A percentile compares a stretch with the other conserved stretches of the same genome.
Conservation (phyloP, 2,113 vertebrate genomes). For the Tachycineta bicolor region DNA sequence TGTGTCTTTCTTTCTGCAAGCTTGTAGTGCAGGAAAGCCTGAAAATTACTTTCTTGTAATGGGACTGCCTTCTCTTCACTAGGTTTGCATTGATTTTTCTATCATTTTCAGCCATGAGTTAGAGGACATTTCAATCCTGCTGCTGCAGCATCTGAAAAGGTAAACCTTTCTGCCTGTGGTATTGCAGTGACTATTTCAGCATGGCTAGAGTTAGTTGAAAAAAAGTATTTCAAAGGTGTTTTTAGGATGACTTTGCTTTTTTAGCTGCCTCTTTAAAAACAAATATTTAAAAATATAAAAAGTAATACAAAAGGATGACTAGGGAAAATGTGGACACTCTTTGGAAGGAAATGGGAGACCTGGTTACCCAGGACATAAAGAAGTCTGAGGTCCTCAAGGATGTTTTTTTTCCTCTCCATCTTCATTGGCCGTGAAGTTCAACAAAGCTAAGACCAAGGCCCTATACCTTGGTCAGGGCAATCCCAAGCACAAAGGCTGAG, state of each 20-base stretch:
- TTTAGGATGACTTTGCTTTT: neutral
- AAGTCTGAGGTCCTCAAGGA: neutral
- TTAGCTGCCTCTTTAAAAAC: neutral
- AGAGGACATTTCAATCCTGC: neutral
- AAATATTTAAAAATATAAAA: neutral
- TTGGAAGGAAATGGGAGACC: neutral
- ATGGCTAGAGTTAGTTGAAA: neutral
- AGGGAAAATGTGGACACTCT: neutral
- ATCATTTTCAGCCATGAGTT: conserved; percentile 21
- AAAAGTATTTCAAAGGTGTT: neutral
- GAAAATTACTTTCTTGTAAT: neutral
- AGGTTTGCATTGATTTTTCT: conserved; percentile 42
- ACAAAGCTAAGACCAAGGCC: neutral
- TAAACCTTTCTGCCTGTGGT: neutral
- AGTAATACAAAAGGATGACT: neutral
- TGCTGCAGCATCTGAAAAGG: neutral
- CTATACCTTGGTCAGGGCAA: neutral
- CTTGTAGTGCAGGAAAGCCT: neutral
- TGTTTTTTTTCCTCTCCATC: neutral
- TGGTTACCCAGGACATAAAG: neutral
- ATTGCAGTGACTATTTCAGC: neutral
- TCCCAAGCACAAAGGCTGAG: neutral
- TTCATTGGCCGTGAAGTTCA: neutral
- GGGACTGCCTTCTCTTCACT: neutral
- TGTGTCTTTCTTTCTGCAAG: neutral